Evolutionary conservation across 35 echinoderm and acorn worm genomes (phyloP), one percentile per base, ranked within the genome.

Genomic region (Ophiothrix spiculata): DNA sequence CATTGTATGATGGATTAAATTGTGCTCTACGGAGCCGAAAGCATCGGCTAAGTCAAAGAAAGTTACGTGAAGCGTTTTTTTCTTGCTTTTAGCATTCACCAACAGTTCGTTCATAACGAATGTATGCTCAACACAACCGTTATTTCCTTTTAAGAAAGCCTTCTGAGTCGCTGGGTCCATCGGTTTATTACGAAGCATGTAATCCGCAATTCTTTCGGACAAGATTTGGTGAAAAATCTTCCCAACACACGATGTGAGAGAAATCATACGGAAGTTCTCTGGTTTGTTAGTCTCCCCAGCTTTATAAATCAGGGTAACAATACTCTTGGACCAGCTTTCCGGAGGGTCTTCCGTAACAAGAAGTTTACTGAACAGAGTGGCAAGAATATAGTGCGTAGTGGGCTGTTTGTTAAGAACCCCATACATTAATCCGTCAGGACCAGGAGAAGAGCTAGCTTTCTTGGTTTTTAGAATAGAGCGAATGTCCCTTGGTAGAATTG

Each of bases 21-120:
- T 38, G 75, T 74, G 83, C 35, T 75, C 83, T 19, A 85, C 83
- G 25, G 83, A 85, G 4, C 83, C 81, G 36, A 85, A 74, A 34
- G 83, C 83, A 60, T 85, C 83, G 21, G 54, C 83, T 25, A 85
- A 16, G 32, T 85, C 83, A 37, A 85, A 85, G 36, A 85, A 83
- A 15, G 83, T 85, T 29, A 74, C 64, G 32, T 85, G 46, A 10
- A 79, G 21, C 36, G 88, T 90, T 37, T 36, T 90, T 77, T 84
- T 84, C 4, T 77, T 78, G 23, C 37, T 90, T 56, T 75, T 84
- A 13, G 81, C 88, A 79, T 78, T 56, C 0, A 45, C 31, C 29
- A 90, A 35, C 11, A 90, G 80, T 75, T 90, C 88, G 37, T 90
- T 82, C 80, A 84, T 83, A 16, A 90, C 88, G 21, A 74, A 75